Evolutionary conservation across 2,888 invertebrate genomes (phyloP), one percentile per base, ranked within the genome.

Genomic region (Chrysomela aeneicollis): DNA sequence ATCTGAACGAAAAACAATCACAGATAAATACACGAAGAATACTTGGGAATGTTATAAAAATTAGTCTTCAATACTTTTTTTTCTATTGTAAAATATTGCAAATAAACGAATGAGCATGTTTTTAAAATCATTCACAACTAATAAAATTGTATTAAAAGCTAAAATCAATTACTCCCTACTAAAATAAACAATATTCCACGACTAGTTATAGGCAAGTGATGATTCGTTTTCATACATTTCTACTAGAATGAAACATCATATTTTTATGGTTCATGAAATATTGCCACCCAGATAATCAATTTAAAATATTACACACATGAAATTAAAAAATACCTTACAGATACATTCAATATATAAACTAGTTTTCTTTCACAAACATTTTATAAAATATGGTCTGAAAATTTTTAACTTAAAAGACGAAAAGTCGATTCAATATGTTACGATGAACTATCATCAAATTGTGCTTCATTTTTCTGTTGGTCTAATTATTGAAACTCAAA

Each of bases 401-500:
- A 46, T 46, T 57, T 57, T 17, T 15, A 46, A 57, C 17, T 21
- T n/a, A 42, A 46, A 18, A 26, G 9, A 55, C n/a, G 37, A 18
- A 53, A 32, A 19, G 57, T 57, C 57, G 10, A 30, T 22, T 18
- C 10, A 46, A 57, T 37, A 54, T 15, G 55, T 42, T 21, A 21
- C 21, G 30, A 54, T 12, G 55, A 42, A 37, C 15, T 42, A 21
- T 42, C n/a, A 55, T 55, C 42, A 42, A 55, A 19, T 55, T 57
- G 57, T 57, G 57, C 57, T 42, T 47, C 47, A 30, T 47, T 53
- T 42, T 57, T 60, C 6, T 15, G n/a, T 53, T 58, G 46, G 61
- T 61, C 68, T 73, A 72, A 61, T 74, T 71, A 67, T 71, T 73
- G 67, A 76, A 76, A 64, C 68, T 72, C 62, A 75, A 64, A 66